A percentile compares a stretch with the other conserved stretches of the same genome.
Conservation (phyloP, 2,888 invertebrate species). For the Andrena fulva region DNA sequence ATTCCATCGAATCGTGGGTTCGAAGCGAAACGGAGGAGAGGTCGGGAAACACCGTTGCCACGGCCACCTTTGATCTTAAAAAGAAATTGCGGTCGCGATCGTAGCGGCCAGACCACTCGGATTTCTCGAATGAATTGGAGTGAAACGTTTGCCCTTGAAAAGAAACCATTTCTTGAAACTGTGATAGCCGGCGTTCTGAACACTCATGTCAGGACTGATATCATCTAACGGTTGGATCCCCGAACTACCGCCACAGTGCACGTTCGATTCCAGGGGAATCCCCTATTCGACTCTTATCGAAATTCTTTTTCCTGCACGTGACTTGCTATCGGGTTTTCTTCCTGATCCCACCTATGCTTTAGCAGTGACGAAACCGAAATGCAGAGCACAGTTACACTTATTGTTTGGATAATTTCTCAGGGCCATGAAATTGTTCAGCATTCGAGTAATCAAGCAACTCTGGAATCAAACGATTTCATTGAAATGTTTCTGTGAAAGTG, state of each 20-base stretch:
- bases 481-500: too few relatives aligned
- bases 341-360: too few relatives aligned
- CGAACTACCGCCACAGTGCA: neutral
- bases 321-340: too few relatives aligned
- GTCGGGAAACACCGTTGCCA: neutral
- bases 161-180: slow-evolving; percentile 9
- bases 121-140: slow-evolving; percentile 8
- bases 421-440: too few relatives aligned
- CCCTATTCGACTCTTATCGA: neutral
- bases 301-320: neutral
- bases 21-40: neutral
- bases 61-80: slow-evolving; percentile 15
- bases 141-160: slow-evolving; percentile 1
- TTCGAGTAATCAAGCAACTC: too few relatives aligned
- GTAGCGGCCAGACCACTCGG: neutral
- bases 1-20: neutral
- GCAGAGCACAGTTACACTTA: too few relatives aligned
- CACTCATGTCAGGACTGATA: neutral
- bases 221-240: neutral
- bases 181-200: neutral
- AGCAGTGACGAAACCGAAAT: too few relatives aligned
- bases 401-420: too few relatives aligned
- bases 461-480: too few relatives aligned
- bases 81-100: slow-evolving; percentile 18
- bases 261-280: neutral